A percentile compares a stretch with the other conserved stretches of the same genome.
Evolutionary conservation across 2,888 invertebrate species (phyloP).

Genomic region (Pollenia labialis): DNA sequence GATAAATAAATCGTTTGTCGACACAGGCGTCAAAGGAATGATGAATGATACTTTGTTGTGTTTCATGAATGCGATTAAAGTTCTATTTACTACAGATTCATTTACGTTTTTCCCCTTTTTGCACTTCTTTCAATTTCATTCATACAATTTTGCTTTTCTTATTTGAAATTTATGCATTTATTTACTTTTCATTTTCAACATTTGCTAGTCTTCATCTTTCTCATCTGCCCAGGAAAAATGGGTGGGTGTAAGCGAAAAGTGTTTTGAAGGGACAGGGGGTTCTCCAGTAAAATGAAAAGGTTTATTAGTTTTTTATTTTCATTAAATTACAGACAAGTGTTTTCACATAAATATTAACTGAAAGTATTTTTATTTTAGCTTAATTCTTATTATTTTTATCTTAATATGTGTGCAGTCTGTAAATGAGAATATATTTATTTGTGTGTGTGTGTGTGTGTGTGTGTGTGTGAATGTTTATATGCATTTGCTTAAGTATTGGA

Average conservation of each 20-base stretch:
- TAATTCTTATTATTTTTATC: slow-evolving; percentile 45
- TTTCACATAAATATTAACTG: not conserved
- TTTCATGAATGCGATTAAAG: slow-evolving; percentile 66
- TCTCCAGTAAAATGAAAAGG: slow-evolving; percentile 3
- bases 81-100: slow-evolving; percentile 58
- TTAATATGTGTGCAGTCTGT: slow-evolving; percentile 42
- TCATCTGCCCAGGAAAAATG: not conserved
- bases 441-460: not conserved
- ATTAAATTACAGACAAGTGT: slow-evolving; percentile 26
- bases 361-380: slow-evolving; percentile 34
- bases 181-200: slow-evolving; percentile 51
- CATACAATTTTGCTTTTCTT: slow-evolving; percentile 38
- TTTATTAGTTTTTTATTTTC: slow-evolving; percentile 51
- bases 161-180: slow-evolving; percentile 50
- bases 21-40: slow-evolving; percentile 60
- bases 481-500: slow-evolving; percentile 17
- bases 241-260: not conserved
- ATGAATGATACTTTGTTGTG: slow-evolving; percentile 62
- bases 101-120: not conserved
- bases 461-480: not conserved
- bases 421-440: not conserved
- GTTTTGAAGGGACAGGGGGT: not conserved
- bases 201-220: slow-evolving; percentile 9
- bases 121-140: slow-evolving; percentile 33
- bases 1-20: slow-evolving; percentile 36